These are phyloP conservation scores for Melitaea athalia DNA, from an alignment of 2,888 invertebrate genomes.

Conservation along the genomic window DNA sequence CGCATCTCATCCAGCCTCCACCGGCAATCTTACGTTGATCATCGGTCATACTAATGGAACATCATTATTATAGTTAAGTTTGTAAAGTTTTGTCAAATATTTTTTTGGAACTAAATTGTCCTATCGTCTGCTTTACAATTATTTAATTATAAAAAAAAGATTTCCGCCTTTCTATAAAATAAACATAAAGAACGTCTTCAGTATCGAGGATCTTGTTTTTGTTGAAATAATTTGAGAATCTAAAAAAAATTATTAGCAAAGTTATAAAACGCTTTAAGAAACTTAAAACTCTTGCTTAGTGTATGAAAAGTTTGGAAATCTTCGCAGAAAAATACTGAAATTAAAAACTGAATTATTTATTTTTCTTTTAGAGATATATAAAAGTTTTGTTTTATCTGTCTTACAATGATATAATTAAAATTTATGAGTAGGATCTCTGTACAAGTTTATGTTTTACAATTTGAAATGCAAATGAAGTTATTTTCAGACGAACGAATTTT, in stretches of 20 bases:
- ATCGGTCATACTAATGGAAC: no score
- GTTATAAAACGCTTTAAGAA: slow-evolving; percentile 3
- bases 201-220: background rate
- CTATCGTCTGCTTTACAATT: background rate
- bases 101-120: background rate
- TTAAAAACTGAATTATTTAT: background rate
- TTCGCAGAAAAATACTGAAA: background rate
- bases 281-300: background rate
- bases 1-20: no score
- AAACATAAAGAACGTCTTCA: background rate
- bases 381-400: background rate
- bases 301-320: background rate
- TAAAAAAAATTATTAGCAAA: background rate
- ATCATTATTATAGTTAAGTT: background rate
- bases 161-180: background rate
- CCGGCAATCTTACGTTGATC: no score
- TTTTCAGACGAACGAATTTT: no score
- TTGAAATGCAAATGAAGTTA: no score
- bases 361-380: background rate
- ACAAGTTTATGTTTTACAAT: background rate
- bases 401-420: background rate
- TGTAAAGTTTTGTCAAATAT: background rate
- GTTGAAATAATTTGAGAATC: background rate
- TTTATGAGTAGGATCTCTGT: background rate
- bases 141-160: background rate